Conservation (phyloP, 2,888 invertebrate species). For the Leuctra nigra region DNA sequence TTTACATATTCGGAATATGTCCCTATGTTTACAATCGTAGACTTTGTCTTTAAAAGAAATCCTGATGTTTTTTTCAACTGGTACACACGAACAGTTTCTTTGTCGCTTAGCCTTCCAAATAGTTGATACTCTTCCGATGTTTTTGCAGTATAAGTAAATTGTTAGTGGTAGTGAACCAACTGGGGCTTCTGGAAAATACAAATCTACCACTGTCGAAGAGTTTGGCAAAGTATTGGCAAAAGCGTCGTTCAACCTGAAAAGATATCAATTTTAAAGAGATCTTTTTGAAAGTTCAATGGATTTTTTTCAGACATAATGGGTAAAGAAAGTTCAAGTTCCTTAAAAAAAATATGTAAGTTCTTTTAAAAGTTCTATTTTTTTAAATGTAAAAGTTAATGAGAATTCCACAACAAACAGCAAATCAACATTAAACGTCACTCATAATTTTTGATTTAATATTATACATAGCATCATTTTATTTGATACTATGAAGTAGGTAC, state of each 20-base stretch:
- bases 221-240: constrained; percentile 30
- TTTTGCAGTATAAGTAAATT: constrained; percentile 36
- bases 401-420: too few species aligned
- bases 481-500: too few species aligned
- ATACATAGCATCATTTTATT: too few species aligned
- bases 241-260: neutral
- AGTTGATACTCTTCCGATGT: constrained; percentile 34
- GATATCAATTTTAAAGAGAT: neutral
- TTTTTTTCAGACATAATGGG: too few species aligned
- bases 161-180: constrained; percentile 33
- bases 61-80: constrained; percentile 31
- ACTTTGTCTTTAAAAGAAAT: constrained; percentile 34
- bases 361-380: too few species aligned
- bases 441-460: too few species aligned
- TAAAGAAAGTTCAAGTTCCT: too few species aligned
- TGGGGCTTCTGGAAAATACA: constrained; percentile 36
- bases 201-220: constrained; percentile 31
- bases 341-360: too few species aligned
- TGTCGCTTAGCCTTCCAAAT: constrained; percentile 35
- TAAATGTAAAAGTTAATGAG: too few species aligned
- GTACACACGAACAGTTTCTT: constrained; percentile 37
- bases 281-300: too few species aligned
- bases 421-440: too few species aligned
- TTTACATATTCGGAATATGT: constrained; percentile 33
- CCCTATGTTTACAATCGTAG: constrained; percentile 39